A percentile compares a stretch with the other conserved stretches of the same genome.
Evolutionary conservation across 2,113 vertebrate species (phyloP).

Genomic region (Tursiops truncatus): DNA sequence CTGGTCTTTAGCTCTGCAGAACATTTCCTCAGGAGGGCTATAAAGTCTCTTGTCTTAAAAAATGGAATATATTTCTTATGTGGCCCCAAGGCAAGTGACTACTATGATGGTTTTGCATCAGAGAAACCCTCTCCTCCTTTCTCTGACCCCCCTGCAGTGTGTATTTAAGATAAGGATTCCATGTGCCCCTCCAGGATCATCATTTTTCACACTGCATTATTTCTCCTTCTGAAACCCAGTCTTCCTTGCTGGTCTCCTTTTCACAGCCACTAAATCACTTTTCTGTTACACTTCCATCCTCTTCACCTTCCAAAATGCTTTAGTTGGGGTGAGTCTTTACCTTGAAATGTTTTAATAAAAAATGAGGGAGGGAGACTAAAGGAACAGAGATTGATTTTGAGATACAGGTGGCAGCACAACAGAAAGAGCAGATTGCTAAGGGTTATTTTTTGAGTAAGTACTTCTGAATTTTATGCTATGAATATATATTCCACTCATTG

Average conservation of each 20-base stretch:
- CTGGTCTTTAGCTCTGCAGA: neutral
- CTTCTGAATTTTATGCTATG: neutral
- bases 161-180: conserved; percentile 4
- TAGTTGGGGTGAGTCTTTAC: neutral
- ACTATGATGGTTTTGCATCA: neutral
- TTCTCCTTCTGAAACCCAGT: neutral
- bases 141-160: neutral
- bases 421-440: neutral
- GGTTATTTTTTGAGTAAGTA: neutral
- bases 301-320: neutral
- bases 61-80: conserved; percentile 25
- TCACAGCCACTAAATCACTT: neutral
- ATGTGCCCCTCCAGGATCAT: neutral
- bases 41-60: conserved; percentile 58
- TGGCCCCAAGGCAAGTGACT: conserved; percentile 22
- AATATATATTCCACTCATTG: neutral
- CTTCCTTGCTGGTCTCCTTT: neutral
- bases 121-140: neutral
- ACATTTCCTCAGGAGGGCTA: conserved; percentile 31
- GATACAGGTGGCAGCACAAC: neutral
- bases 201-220: neutral
- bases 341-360: neutral
- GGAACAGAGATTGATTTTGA: neutral
- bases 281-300: neutral
- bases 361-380: neutral